Conservation (phyloP, 2,888 invertebrate genomes). For the Xanthia togata region DNA sequence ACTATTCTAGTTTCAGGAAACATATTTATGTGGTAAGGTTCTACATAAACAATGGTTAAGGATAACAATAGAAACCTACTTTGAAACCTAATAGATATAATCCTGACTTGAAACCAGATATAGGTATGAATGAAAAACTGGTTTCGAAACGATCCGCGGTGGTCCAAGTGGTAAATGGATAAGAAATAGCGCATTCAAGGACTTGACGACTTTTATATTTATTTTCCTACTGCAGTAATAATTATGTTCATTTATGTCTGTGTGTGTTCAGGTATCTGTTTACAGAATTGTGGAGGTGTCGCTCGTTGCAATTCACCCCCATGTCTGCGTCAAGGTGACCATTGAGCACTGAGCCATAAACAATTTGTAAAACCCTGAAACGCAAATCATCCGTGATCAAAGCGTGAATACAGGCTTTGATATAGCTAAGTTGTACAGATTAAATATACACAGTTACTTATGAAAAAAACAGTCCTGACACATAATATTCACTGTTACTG, state of each 20-base stretch:
- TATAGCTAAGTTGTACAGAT: not conserved
- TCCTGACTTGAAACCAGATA: constrained; percentile 5
- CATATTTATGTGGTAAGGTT: not conserved
- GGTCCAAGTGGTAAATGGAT: not conserved
- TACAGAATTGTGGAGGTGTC: not conserved
- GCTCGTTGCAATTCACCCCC: constrained; percentile 2
- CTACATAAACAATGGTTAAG: not conserved
- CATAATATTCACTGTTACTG: not conserved
- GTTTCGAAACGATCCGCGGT: constrained; percentile 12
- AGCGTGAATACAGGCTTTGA: constrained; percentile 16
- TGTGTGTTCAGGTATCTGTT: not conserved
- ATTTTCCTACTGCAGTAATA: not conserved
- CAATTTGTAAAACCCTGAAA: constrained; percentile 27
- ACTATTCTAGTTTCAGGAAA: not conserved
- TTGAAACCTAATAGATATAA: not conserved
- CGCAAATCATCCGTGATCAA: constrained; percentile 25
- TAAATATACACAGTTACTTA: not conserved
- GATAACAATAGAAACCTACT: not conserved
- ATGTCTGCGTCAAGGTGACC: constrained; percentile 4
- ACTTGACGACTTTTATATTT: constrained; percentile 1
- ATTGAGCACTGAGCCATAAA: constrained; percentile 14
- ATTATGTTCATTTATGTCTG: not conserved
- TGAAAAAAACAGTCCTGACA: not conserved
- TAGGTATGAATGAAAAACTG: constrained; percentile 10
- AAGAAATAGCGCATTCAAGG: constrained; percentile 16